A percentile compares a stretch with the other conserved stretches of the same genome.
These are phyloP conservation scores for Hedya salicella DNA, from an alignment of 2,888 invertebrate genomes.

Conservation along the genomic window DNA sequence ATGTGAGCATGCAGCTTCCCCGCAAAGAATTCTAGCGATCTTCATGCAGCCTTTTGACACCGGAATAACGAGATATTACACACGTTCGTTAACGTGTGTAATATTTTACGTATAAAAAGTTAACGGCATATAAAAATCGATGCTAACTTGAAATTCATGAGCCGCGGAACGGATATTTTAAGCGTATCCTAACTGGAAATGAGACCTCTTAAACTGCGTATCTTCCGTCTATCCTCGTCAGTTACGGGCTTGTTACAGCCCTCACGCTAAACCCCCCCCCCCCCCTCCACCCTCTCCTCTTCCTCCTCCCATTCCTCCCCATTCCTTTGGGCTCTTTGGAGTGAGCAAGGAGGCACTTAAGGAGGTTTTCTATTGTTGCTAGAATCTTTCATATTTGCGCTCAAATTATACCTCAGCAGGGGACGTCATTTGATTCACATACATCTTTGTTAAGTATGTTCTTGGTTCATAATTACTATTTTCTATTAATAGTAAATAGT, in stretches of 20 bases:
- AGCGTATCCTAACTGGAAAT: not conserved
- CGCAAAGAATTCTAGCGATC: no score
- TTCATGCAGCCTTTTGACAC: no score
- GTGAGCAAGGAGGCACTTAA: not conserved
- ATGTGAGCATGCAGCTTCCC: no score
- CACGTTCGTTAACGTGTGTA: no score
- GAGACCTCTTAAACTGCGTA: not conserved
- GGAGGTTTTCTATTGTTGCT: conserved; percentile 16
- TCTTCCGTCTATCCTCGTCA: not conserved
- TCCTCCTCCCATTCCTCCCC: no score
- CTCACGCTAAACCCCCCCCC: not conserved
- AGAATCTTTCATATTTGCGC: conserved; percentile 27
- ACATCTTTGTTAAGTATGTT: conserved; percentile 3
- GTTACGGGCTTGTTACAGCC: not conserved
- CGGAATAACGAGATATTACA: not conserved
- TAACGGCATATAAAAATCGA: not conserved
- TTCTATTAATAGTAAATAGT: not conserved
- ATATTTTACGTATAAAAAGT: not conserved
- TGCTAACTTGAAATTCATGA: not conserved
- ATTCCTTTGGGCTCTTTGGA: not conserved
- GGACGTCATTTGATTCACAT: conserved; percentile 8
- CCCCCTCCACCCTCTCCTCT: not conserved
- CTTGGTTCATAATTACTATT: not conserved
- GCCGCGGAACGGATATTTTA: not conserved
- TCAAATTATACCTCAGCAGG: conserved; percentile 3